These are phyloP conservation scores for Cochlearius cochlearius DNA, from an alignment of 2,113 vertebrate species.

Conservation along the genomic window DNA sequence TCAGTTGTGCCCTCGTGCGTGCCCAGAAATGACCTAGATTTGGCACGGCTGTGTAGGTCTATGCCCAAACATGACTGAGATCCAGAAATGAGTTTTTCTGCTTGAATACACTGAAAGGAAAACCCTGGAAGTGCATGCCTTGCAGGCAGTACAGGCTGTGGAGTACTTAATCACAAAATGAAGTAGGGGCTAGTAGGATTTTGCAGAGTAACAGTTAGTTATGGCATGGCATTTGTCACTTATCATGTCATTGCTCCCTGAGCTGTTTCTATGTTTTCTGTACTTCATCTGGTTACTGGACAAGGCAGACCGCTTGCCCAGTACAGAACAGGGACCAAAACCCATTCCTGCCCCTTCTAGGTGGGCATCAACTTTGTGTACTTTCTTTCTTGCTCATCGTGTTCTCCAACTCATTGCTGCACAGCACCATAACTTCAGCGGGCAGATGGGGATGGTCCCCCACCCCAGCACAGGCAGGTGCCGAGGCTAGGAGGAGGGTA, in stretches of 20 bases:
- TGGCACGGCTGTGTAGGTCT: background rate
- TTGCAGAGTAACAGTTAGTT: background rate
- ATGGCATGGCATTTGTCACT: background rate
- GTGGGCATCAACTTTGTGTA: background rate
- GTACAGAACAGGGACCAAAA: background rate
- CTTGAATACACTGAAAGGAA: background rate
- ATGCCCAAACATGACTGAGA: background rate
- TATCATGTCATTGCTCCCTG: background rate
- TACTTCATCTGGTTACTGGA: background rate
- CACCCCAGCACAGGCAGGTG: background rate
- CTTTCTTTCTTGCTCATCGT: background rate
- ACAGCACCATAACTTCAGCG: background rate
- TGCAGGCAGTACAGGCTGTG: background rate
- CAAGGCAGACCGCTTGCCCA: background rate
- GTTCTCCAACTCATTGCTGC: background rate
- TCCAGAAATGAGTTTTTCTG: background rate
- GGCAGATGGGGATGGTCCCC: background rate
- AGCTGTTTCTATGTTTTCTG: background rate
- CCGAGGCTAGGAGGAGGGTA: background rate
- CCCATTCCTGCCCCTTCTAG: background rate
- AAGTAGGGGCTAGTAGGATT: background rate
- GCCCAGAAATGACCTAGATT: background rate
- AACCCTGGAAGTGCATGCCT: background rate
- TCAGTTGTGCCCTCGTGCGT: background rate
- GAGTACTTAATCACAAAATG: background rate